Conservation (phyloP, 1,140 invertebrate species). For the Trissolcus basalis region DNA sequence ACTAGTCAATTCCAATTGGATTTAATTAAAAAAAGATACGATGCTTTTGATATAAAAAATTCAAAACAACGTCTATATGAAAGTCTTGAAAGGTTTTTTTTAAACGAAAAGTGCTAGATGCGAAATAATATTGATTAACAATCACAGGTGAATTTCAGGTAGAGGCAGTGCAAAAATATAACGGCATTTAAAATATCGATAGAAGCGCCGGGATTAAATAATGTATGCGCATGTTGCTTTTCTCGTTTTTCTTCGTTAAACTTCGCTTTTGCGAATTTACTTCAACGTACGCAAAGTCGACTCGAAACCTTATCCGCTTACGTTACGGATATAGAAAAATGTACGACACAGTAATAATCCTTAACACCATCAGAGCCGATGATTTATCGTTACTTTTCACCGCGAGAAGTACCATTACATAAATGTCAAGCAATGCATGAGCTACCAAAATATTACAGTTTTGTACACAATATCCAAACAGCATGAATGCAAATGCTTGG, state of each 20-base stretch:
- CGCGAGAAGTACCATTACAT: constrained; percentile 59
- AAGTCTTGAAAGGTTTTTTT: no score
- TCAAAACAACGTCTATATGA: no score
- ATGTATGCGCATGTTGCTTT: constrained; percentile 34
- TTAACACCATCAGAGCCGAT: constrained; percentile 51
- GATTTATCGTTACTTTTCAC: constrained; percentile 61
- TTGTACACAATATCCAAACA: constrained; percentile 25
- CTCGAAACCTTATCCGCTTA: constrained; percentile 62
- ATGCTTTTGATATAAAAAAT: no score
- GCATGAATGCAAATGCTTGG: background rate
- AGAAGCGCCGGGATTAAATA: constrained; percentile 39
- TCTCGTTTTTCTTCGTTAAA: constrained; percentile 62
- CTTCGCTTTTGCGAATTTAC: constrained; percentile 60
- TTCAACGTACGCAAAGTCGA: constrained; percentile 57
- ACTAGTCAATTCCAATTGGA: no score
- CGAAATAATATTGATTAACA: constrained; percentile 29
- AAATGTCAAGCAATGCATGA: constrained; percentile 57
- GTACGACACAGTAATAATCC: constrained; percentile 50
- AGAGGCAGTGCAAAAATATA: constrained; percentile 15
- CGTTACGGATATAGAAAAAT: constrained; percentile 59
- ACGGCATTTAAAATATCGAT: constrained; percentile 48
- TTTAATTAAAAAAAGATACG: no score
- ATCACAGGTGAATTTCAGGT: constrained; percentile 25
- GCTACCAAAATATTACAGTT: constrained; percentile 47
- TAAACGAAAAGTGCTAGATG: no score